These are phyloP conservation scores for Choloepus hoffmanni DNA, from an alignment of 2,113 vertebrate genomes.

Conservation along the genomic window DNA sequence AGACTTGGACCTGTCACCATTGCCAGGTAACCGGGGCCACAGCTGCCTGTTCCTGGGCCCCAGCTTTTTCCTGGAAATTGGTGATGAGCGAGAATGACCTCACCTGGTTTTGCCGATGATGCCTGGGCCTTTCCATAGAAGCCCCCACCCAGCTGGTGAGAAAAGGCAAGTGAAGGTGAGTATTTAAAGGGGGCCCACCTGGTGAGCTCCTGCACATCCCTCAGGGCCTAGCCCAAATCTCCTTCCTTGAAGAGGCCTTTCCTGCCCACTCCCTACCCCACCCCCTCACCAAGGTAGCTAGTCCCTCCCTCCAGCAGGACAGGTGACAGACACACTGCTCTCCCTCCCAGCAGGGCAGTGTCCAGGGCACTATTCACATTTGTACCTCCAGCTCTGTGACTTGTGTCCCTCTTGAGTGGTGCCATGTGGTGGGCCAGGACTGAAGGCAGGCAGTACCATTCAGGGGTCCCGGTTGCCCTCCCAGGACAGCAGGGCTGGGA, in stretches of 20 bases:
- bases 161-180: neutral
- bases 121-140: neutral
- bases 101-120: neutral
- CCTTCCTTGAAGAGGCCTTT: neutral
- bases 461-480: neutral
- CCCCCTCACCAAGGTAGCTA: neutral
- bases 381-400: neutral
- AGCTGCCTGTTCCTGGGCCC: neutral
- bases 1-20: neutral
- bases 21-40: neutral
- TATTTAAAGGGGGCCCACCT: neutral
- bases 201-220: neutral
- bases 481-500: neutral
- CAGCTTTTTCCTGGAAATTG: neutral
- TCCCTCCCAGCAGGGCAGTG: neutral
- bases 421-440: neutral
- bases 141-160: neutral
- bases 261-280: neutral
- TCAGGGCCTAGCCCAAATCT: neutral
- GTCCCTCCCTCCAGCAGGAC: neutral
- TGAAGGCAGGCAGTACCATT: neutral
- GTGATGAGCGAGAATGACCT: neutral
- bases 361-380: neutral
- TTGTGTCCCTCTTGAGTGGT: neutral
- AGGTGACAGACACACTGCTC: constrained; percentile 28